These are phyloP conservation scores for Spea hammondii DNA, from an alignment of 2,797 vertebrate species.

Conservation along the genomic window DNA sequence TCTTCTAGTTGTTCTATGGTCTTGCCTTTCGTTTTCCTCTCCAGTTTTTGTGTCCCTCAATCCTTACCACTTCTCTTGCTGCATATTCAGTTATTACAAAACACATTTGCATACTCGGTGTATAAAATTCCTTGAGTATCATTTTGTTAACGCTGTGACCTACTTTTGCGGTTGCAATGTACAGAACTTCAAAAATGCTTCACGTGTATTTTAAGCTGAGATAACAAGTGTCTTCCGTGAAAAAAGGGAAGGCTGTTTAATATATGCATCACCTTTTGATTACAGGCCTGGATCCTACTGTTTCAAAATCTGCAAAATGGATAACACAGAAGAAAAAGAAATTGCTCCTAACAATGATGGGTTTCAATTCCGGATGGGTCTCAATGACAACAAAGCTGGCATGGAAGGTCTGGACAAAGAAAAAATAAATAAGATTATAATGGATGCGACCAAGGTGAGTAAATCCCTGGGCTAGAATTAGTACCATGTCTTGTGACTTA, in stretches of 20 bases:
- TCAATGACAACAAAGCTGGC: constrained; percentile 98
- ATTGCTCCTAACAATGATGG: constrained; percentile 60
- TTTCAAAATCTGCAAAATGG: constrained; percentile 57
- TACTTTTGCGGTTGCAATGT: neutral
- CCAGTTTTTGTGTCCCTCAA: no score
- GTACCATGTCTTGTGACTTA: neutral
- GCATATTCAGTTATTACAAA: no score
- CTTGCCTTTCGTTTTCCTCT: no score
- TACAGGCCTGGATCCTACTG: constrained; percentile 13
- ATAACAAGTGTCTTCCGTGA: neutral
- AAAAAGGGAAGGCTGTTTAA: neutral
- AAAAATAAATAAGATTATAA: constrained; percentile 96
- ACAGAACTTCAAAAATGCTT: neutral
- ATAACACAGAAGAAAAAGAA: constrained; percentile 47
- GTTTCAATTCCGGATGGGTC: constrained; percentile 85
- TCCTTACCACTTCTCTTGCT: no score
- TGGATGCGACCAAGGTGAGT: constrained; percentile 89
- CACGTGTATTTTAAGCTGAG: neutral
- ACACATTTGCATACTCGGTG: neutral
- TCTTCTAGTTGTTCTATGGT: no score
- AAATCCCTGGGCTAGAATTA: constrained; percentile 16
- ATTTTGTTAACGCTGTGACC: neutral
- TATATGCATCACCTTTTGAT: neutral
- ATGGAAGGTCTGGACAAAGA: constrained; percentile 96
- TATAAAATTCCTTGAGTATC: neutral